Base-by-base conservation (phyloP, 1,140 invertebrate genomes). In the Bombus difficillimus region DNA sequence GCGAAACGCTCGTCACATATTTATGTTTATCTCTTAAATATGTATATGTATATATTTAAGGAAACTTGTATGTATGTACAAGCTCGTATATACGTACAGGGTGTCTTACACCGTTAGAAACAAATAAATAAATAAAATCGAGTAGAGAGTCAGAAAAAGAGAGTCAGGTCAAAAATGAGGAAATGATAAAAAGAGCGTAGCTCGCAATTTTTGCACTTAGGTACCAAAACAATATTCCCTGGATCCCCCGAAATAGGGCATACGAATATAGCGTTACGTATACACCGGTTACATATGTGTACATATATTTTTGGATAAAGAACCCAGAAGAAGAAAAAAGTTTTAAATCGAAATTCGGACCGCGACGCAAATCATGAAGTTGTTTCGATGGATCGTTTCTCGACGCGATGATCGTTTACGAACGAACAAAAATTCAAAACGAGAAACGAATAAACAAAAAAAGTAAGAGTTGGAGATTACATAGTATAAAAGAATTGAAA, bases 221-320 rank as follows among this genome's bases (percentile, higher is more conserved):
- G 78, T 82, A 92, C 78, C 86, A 88, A 77, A 87, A 87, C 59
- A 37, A 76, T 83, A 75, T 72, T 57, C 71, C 71, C 47, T 47
- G 41, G 32, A 68, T n/a, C 39, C 57, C 78, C 84, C 78, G 43
- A 74, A 59, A 86, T 83, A 83, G 85, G 85, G 85, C 90, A 92
- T 93, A 76, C 90, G 85, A 89, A 90, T 91, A 86, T 91, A 93
- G 91, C 89, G 87, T 89, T 93, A 93, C 77, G 91, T 93, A 93
- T 93, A 93, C 91, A 92, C 90, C 92, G 92, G 91, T 91, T 91
- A 92, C 86, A 93, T 88, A 93, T 89, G 90, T 94, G 93, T 94
- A 94, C 91, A 94, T 94, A 94, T 94, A 94, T 94, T 94, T 94
- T 94, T 94, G 92, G 92, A 94, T 93, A 93, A 92, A 93, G 83